phyloP scores from a whole-genome alignment of 2,797 vertebrate species.

The Netta rufina region DNA sequence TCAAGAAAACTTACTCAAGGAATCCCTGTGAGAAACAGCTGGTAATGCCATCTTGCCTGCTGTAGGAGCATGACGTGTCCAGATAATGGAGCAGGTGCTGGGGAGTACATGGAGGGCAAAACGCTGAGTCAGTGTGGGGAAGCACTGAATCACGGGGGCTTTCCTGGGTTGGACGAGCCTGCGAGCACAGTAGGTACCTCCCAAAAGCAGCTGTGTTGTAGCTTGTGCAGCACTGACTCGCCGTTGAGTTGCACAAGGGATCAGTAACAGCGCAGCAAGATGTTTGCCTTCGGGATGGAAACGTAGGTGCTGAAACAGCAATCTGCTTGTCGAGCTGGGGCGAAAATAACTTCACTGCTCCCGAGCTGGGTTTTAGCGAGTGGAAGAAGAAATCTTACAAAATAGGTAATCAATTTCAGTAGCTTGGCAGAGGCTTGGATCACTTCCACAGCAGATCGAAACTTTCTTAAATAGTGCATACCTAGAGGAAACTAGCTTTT shows the following conservation, averaged over 20 bases:
- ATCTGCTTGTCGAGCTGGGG: background rate
- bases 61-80: background rate
- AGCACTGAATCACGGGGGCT: background rate
- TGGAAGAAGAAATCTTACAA: fast-evolving
- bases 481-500: constrained; percentile 26
- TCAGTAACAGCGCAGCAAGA: background rate
- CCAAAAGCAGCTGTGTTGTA: background rate
- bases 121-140: background rate
- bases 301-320: background rate
- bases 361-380: background rate
- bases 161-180: background rate
- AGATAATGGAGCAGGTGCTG: background rate
- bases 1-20: background rate
- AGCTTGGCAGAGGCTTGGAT: background rate
- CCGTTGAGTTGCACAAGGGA: background rate
- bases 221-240: background rate
- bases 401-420: background rate
- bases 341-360: background rate
- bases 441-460: background rate
- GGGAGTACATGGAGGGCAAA: background rate
- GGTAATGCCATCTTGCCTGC: background rate
- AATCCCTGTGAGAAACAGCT: background rate
- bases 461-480: background rate
- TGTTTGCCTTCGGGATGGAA: background rate
- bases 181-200: background rate